phyloP scores from a whole-genome alignment of 2,797 vertebrate genomes.

The Decapterus maruadsi region DNA sequence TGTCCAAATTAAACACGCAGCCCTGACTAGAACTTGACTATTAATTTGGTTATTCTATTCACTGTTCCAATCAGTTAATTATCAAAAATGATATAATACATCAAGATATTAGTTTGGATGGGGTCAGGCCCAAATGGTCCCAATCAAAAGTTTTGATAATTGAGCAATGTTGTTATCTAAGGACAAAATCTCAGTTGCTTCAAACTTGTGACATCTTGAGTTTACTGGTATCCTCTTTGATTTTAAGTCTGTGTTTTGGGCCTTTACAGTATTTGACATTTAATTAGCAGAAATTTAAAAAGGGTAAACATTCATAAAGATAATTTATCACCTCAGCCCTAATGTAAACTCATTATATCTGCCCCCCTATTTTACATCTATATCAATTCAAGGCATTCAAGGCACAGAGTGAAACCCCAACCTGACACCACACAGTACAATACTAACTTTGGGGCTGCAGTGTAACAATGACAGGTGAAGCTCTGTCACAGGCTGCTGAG shows the following conservation, averaged over 20 bases:
- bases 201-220: background rate
- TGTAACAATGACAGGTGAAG: constrained; percentile 85
- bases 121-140: background rate
- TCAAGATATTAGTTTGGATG: background rate
- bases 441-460: constrained; percentile 91
- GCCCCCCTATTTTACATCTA: background rate
- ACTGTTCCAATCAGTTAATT: background rate
- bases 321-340: background rate
- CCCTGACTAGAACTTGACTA: background rate
- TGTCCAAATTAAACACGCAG: background rate
- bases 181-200: background rate
- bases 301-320: background rate
- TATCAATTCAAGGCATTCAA: too few species aligned
- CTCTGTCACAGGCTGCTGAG: constrained; percentile 73
- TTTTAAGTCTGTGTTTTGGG: background rate
- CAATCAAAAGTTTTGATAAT: background rate
- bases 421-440: background rate
- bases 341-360: background rate
- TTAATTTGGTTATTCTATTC: background rate
- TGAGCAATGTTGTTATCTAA: background rate
- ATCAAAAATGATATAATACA: background rate
- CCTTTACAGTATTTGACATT: background rate
- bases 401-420: background rate
- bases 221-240: background rate
- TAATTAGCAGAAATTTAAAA: background rate